phyloP scores from a whole-genome alignment of 1,140 invertebrate genomes.

The Halictus rubicundus region DNA sequence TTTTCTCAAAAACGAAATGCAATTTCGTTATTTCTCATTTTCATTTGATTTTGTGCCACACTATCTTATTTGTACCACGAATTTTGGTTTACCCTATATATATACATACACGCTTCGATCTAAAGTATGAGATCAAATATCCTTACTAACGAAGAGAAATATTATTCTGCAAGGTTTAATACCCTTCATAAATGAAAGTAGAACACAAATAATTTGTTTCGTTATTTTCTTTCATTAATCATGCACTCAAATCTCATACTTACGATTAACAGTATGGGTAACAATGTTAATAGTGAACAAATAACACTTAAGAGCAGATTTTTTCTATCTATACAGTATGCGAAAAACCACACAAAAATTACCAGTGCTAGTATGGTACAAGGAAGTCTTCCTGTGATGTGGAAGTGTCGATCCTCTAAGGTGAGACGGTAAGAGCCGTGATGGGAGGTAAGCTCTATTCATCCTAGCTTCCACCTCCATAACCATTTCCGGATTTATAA shows the following conservation, averaged over 20 bases:
- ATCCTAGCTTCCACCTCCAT: constrained; percentile 94
- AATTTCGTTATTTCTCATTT: too few relatives aligned
- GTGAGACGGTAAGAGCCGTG: constrained; percentile 82
- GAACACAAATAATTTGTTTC: too few relatives aligned
- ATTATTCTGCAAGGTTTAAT: too few relatives aligned
- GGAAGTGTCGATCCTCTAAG: constrained; percentile 74
- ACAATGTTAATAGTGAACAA: neutral
- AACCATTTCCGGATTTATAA: constrained; percentile 92
- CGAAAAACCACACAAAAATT: constrained; percentile 69
- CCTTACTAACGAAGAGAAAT: too few relatives aligned
- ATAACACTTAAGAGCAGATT: neutral
- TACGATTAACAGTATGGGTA: neutral
- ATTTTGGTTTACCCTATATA: neutral
- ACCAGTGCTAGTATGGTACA: constrained; percentile 77
- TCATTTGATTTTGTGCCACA: too few relatives aligned
- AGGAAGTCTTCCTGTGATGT: constrained; percentile 78
- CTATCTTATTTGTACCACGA: too few relatives aligned
- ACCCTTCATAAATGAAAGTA: too few relatives aligned
- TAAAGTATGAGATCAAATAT: too few relatives aligned
- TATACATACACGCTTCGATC: neutral
- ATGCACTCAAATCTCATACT: too few relatives aligned
- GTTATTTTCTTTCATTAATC: too few relatives aligned
- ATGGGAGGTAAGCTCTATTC: constrained; percentile 89
- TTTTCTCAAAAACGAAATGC: too few relatives aligned
- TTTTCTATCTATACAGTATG: constrained; percentile 34